Conservation (phyloP, 2,797 vertebrate species). For the Lacerta bilineata region DNA sequence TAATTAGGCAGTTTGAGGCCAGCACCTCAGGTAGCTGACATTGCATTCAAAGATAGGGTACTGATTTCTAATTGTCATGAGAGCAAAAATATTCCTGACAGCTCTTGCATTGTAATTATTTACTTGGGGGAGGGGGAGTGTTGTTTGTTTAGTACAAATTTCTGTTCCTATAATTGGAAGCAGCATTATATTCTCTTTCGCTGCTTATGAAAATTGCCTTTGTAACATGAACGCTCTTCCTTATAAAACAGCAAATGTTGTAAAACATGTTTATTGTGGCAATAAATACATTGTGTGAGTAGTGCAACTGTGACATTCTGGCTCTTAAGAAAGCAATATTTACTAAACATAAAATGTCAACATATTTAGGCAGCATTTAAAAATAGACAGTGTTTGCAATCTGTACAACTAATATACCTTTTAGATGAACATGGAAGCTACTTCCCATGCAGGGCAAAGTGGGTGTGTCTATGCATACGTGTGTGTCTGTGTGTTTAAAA, state of each 20-base stretch:
- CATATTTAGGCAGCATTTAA: neutral
- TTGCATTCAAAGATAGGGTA: neutral
- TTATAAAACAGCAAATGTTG: slow-evolving; percentile 43
- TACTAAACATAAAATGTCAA: slow-evolving; percentile 25
- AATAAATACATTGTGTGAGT: slow-evolving; percentile 7
- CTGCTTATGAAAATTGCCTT: slow-evolving; percentile 39
- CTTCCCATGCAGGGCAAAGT: too few species aligned
- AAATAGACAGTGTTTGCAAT: slow-evolving; percentile 37
- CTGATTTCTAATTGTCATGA: neutral
- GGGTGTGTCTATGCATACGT: too few species aligned
- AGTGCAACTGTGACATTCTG: neutral
- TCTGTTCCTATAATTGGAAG: slow-evolving; percentile 12
- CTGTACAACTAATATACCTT: slow-evolving; percentile 39
- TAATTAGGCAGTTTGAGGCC: too few species aligned
- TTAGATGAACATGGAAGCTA: too few species aligned
- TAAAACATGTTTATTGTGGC: neutral
- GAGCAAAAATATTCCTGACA: slow-evolving; percentile 1
- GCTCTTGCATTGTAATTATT: neutral
- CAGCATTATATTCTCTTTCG: slow-evolving; percentile 6
- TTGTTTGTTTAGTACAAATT: neutral
- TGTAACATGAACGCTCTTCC: slow-evolving; percentile 45
- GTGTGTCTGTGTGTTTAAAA: too few species aligned
- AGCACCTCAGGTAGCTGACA: too few species aligned
- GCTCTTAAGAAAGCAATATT: neutral
- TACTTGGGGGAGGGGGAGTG: neutral